phyloP scores from a whole-genome alignment of 2,888 invertebrate species.

The Nomada goodeniana region DNA sequence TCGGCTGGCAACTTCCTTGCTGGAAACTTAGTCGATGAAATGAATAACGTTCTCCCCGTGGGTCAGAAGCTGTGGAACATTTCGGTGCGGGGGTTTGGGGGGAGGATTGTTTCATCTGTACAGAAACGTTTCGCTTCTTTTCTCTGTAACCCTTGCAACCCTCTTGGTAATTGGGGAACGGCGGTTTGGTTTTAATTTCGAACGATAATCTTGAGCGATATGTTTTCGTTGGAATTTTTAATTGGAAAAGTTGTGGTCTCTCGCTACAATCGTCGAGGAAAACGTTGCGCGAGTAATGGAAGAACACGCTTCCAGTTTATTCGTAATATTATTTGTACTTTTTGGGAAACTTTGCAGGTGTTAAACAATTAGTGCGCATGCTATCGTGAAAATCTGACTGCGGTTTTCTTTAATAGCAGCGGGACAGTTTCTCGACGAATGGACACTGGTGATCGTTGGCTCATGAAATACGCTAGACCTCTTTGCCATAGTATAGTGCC shows the following conservation, averaged over 20 bases:
- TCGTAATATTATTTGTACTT: neutral
- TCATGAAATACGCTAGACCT: neutral
- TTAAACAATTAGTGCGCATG: neutral
- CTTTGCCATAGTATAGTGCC: neutral
- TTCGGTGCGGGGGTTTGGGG: neutral
- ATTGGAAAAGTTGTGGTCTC: too few species aligned
- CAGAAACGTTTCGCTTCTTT: slow-evolving; percentile 14
- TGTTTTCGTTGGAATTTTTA: too few species aligned
- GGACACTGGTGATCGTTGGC: neutral
- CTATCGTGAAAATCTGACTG: too few species aligned
- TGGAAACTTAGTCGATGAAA: slow-evolving; percentile 41
- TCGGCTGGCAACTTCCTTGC: slow-evolving; percentile 38
- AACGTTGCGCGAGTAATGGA: too few species aligned
- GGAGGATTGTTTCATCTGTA: neutral
- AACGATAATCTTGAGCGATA: neutral
- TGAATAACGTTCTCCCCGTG: slow-evolving; percentile 13
- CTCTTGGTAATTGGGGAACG: too few species aligned
- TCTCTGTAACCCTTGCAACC: neutral
- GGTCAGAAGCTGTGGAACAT: neutral
- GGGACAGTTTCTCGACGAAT: neutral
- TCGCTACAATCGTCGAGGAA: too few species aligned
- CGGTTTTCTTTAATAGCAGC: neutral
- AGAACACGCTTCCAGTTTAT: neutral
- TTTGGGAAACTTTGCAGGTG: neutral
- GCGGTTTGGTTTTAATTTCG: too few species aligned